These are phyloP conservation scores for Apamea epomidion DNA, from an alignment of 2,888 invertebrate species.

Conservation along the genomic window DNA sequence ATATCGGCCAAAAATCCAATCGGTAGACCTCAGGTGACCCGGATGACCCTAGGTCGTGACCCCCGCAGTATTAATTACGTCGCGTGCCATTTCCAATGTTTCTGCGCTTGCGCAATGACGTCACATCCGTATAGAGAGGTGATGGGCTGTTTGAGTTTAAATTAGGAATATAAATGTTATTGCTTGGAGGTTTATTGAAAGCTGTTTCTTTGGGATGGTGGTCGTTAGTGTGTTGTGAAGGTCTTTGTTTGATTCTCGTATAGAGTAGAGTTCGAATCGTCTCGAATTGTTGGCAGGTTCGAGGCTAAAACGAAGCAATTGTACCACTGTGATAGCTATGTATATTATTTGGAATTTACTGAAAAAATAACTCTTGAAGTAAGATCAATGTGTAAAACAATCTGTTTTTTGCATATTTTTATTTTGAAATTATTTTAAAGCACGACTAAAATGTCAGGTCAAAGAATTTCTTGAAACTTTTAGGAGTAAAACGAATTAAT, in stretches of 20 bases:
- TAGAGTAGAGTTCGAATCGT: background rate
- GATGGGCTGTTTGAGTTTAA: slow-evolving; percentile 54
- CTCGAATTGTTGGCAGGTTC: background rate
- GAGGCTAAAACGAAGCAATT: background rate
- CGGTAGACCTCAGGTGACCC: slow-evolving; percentile 53
- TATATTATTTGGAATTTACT: background rate
- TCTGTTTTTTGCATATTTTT: background rate
- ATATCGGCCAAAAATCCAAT: slow-evolving; percentile 66
- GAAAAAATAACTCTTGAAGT: background rate
- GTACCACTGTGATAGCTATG: background rate
- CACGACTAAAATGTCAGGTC: background rate
- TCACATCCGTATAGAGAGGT: slow-evolving; percentile 60
- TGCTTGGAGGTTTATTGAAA: slow-evolving; percentile 27
- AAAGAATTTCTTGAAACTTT: background rate
- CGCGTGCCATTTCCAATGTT: slow-evolving; percentile 70
- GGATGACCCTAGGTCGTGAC: slow-evolving; percentile 63
- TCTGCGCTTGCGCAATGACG: slow-evolving; percentile 69
- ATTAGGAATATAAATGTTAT: slow-evolving; percentile 28
- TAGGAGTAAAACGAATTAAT: background rate
- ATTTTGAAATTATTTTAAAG: background rate
- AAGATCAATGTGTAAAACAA: background rate
- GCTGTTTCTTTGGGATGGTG: slow-evolving; percentile 3
- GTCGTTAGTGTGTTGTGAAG: slow-evolving; percentile 15
- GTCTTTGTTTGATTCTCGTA: background rate
- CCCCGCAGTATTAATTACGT: slow-evolving; percentile 70